Conservation (phyloP, 37 sponge, comb jelly and placozoan species). For the Axinella damicornis region DNA sequence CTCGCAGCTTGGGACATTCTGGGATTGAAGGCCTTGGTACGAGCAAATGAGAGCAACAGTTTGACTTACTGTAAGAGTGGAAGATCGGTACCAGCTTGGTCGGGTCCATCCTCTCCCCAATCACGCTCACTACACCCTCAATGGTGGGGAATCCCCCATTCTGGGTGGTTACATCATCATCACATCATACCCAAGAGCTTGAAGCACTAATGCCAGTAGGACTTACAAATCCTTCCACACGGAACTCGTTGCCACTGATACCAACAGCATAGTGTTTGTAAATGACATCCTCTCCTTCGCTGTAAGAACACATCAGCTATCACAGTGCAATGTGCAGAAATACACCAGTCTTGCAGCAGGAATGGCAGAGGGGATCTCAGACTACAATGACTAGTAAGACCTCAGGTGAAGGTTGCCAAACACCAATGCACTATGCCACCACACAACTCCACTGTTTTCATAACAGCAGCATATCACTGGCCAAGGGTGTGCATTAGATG, state of each 20-base stretch:
- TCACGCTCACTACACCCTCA: slow-evolving; percentile 28
- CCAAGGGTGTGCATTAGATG: no score
- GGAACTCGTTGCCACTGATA: slow-evolving; percentile 10
- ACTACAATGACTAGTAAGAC: no score
- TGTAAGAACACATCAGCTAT: not conserved
- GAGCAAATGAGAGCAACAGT: not conserved
- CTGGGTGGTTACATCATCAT: slow-evolving; percentile 13
- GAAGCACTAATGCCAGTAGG: not conserved
- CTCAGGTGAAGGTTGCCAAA: no score
- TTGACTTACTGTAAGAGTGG: slow-evolving; percentile 34
- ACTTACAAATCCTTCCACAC: slow-evolving; percentile 37
- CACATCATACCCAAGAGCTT: not conserved
- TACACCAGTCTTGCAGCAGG: no score
- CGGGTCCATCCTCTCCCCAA: slow-evolving; percentile 11
- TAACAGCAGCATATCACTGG: no score
- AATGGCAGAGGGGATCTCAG: no score
- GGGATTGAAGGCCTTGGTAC: no score
- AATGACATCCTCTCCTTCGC: slow-evolving; percentile 5
- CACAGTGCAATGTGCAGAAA: no score
- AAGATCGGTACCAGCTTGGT: slow-evolving; percentile 49
- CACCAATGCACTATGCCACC: no score
- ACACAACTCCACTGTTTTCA: no score
- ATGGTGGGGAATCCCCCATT: slow-evolving; percentile 21
- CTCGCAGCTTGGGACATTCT: no score
- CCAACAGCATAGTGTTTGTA: slow-evolving; percentile 38